Evolutionary conservation across 2,888 invertebrate species (phyloP).

Genomic region (Plagodis pulveraria): DNA sequence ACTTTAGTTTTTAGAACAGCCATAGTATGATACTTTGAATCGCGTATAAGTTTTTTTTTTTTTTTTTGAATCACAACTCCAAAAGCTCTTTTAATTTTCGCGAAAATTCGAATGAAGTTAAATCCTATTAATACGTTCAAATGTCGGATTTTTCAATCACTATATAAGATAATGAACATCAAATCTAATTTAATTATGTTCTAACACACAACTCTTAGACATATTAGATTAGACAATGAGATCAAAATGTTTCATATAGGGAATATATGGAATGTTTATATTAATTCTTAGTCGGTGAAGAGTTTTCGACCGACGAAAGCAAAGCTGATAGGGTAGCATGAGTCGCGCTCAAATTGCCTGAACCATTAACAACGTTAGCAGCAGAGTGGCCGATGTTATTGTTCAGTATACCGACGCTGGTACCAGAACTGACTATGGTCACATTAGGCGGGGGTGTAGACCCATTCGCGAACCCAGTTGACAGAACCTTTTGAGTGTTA

Average conservation of each 20-base stretch:
- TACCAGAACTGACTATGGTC: conserved; percentile 78
- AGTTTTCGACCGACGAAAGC: conserved; percentile 57
- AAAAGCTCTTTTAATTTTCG: no score
- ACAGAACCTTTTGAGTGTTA: conserved; percentile 77
- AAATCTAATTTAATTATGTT: neutral
- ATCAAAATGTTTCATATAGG: conserved; percentile 31
- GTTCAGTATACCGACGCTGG: conserved; percentile 60
- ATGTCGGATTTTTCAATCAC: no score
- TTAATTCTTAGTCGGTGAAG: conserved; percentile 34
- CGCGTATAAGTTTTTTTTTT: neutral
- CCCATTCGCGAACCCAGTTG: conserved; percentile 77
- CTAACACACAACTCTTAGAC: conserved; percentile 7
- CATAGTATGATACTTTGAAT: neutral
- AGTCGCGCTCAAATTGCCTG: conserved; percentile 77
- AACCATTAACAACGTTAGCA: conserved; percentile 61
- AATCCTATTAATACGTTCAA: neutral
- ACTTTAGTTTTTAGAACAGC: neutral
- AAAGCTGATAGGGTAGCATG: conserved; percentile 79
- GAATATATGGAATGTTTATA: conserved; percentile 26
- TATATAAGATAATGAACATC: no score
- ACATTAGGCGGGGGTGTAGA: conserved; percentile 76
- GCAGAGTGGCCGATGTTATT: conserved; percentile 55
- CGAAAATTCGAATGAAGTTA: neutral
- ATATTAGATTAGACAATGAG: conserved; percentile 27
- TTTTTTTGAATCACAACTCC: no score